Evolutionary conservation across 2,797 vertebrate species (phyloP).

Genomic region (Pteronotus mesoamericanus): DNA sequence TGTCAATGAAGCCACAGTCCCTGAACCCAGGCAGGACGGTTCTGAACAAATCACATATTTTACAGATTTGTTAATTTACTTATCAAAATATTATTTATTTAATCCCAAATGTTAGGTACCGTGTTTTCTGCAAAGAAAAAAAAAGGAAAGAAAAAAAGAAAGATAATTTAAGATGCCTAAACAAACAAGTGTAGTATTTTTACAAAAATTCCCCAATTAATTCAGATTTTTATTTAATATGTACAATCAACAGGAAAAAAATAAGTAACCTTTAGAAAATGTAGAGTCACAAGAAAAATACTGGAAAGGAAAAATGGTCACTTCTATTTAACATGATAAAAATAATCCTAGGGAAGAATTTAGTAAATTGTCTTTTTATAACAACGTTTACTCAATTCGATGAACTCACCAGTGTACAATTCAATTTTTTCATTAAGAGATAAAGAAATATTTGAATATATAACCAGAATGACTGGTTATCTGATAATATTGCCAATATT

Average conservation of each 20-base stretch:
- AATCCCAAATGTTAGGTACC: not conserved
- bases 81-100: not conserved
- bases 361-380: not conserved
- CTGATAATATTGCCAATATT: not conserved
- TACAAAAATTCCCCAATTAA: not conserved
- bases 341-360: not conserved
- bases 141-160: not conserved
- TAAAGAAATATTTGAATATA: constrained; percentile 17
- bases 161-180: not conserved
- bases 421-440: not conserved
- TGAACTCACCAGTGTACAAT: not conserved
- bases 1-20: too few species aligned
- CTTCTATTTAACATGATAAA: not conserved
- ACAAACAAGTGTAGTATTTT: not conserved
- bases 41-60: not conserved
- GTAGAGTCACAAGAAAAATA: not conserved
- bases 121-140: not conserved
- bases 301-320: not conserved
- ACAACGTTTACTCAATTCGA: not conserved
- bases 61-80: not conserved
- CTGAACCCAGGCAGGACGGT: too few species aligned
- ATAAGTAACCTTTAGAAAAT: not conserved
- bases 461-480: not conserved
- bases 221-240: not conserved
- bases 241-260: not conserved